Conservation (phyloP, 2,888 invertebrate genomes). For the Labia minor region DNA sequence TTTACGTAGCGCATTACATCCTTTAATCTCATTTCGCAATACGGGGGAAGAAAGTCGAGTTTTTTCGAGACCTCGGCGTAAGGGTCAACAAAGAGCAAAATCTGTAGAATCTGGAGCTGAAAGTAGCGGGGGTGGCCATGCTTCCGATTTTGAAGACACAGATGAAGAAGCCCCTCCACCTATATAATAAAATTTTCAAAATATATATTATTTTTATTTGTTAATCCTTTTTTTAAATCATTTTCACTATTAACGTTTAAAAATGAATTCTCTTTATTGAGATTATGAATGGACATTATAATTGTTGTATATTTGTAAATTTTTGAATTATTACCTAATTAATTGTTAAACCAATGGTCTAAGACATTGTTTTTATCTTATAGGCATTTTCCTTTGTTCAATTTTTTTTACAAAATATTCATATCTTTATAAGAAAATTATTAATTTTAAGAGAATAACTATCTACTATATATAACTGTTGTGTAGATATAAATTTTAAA, state of each 20-base stretch:
- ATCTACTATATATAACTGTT: too few species aligned
- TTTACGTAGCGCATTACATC: slow-evolving; percentile 63
- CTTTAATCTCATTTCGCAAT: slow-evolving; percentile 51
- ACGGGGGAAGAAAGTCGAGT: slow-evolving; percentile 33
- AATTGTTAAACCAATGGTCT: too few species aligned
- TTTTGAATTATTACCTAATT: neutral
- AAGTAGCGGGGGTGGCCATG: neutral
- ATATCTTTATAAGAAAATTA: too few species aligned
- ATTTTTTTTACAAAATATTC: too few species aligned
- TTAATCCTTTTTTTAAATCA: neutral
- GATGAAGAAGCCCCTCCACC: neutral
- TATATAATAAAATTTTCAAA: neutral
- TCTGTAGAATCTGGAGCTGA: slow-evolving; percentile 5
- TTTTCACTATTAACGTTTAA: neutral
- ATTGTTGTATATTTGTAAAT: slow-evolving; percentile 1
- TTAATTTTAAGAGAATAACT: too few species aligned
- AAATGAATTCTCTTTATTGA: neutral
- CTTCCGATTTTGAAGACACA: neutral
- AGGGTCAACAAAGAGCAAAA: neutral
- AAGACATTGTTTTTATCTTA: too few species aligned
- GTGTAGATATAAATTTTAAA: too few species aligned
- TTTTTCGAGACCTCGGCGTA: slow-evolving; percentile 25
- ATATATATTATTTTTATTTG: too few species aligned
- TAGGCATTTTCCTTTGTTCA: too few species aligned
- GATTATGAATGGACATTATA: neutral